A percentile compares a stretch with the other conserved stretches of the same genome.
Conservation (phyloP, 2,888 invertebrate genomes). For the Tridacna gigas region DNA sequence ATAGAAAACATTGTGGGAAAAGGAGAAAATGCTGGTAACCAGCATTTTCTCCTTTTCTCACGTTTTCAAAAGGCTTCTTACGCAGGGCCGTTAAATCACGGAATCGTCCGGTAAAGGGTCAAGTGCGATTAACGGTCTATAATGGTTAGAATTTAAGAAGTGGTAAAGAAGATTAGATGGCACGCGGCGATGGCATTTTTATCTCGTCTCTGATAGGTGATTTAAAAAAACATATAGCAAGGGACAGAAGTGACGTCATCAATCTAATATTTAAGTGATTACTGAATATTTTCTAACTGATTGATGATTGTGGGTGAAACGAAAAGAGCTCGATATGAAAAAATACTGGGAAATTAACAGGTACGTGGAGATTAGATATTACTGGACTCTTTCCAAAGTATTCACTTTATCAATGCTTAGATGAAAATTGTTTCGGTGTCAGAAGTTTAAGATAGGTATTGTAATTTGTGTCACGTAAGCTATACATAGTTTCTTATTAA, state of each 20-base stretch:
- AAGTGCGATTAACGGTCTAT: not conserved
- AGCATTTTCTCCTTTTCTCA: no score
- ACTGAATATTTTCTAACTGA: not conserved
- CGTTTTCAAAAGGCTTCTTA: not conserved
- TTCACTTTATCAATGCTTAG: not conserved
- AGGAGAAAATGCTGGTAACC: not conserved
- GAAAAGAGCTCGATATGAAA: not conserved
- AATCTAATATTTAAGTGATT: slow-evolving; percentile 12
- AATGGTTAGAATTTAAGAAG: not conserved
- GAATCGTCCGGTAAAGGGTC: not conserved
- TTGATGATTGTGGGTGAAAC: not conserved
- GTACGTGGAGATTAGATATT: not conserved
- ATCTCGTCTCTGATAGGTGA: slow-evolving; percentile 8
- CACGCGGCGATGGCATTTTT: slow-evolving; percentile 20
- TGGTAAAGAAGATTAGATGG: slow-evolving; percentile 18
- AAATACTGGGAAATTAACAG: not conserved
- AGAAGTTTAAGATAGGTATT: not conserved
- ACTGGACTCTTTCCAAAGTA: not conserved
- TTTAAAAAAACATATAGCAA: not conserved
- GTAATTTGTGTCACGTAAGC: not conserved
- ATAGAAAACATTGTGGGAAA: not conserved
- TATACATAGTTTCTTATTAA: not conserved
- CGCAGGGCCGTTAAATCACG: not conserved
- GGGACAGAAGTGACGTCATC: slow-evolving; percentile 4
- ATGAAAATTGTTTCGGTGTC: not conserved